phyloP scores from a whole-genome alignment of 2,797 vertebrate species.

The Sebastes variabilis region DNA sequence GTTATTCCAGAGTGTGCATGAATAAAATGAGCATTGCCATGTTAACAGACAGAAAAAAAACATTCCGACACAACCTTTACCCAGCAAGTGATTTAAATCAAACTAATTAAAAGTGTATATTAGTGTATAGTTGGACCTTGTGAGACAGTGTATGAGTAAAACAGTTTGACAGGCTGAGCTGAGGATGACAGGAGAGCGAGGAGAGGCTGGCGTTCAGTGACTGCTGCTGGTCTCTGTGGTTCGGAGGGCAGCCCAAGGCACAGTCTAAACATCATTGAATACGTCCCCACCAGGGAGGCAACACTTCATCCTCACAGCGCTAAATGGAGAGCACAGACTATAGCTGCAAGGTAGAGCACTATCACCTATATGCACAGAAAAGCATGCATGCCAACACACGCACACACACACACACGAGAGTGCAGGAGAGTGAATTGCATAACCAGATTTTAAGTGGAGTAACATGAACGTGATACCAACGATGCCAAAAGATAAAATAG shows the following conservation, averaged over 20 bases:
- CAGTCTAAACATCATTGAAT: constrained; percentile 50
- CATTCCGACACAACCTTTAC: not conserved
- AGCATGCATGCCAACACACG: not conserved
- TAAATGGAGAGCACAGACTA: constrained; percentile 28
- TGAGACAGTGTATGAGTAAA: constrained; percentile 10
- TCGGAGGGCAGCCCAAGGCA: constrained; percentile 57
- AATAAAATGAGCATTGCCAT: constrained; percentile 4
- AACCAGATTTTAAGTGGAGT: not conserved
- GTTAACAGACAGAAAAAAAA: not conserved
- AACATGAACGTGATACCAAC: not conserved
- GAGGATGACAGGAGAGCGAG: constrained; percentile 28
- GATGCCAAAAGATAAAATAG: not conserved
- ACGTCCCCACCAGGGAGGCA: constrained; percentile 48
- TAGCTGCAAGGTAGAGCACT: constrained; percentile 6
- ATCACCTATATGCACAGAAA: not conserved
- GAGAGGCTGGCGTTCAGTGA: constrained; percentile 20
- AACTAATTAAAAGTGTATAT: not conserved
- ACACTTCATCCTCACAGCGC: constrained; percentile 6
- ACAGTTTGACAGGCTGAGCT: constrained; percentile 33
- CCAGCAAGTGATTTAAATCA: not conserved
- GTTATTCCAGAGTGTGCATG: not conserved
- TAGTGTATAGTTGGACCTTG: not conserved
- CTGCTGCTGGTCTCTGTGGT: constrained; percentile 43
- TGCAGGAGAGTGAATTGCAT: not conserved
- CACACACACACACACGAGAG: not conserved